A percentile compares a stretch with the other conserved stretches of the same genome.
Conservation (phyloP, 2,888 invertebrate genomes). For the Cenopis cana region DNA sequence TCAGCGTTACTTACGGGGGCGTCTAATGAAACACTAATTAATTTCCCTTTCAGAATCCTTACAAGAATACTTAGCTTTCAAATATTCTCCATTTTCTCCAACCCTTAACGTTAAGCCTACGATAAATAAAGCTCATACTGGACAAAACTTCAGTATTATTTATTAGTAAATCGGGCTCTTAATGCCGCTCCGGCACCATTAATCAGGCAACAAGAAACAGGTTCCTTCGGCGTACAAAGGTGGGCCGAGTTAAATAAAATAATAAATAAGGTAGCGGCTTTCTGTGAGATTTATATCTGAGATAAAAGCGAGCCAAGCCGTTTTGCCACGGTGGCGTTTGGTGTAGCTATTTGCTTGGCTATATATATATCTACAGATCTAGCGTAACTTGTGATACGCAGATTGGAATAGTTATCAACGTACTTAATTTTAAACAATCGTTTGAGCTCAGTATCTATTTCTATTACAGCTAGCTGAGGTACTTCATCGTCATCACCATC, state of each 20-base stretch:
- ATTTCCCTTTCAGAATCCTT: constrained; percentile 9
- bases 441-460: too few relatives aligned
- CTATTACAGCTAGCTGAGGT: too few relatives aligned
- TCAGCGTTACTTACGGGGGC: constrained; percentile 20
- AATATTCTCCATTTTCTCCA: constrained; percentile 20
- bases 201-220: constrained; percentile 79
- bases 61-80: constrained; percentile 1
- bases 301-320: constrained; percentile 71
- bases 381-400: not conserved
- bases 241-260: constrained; percentile 79
- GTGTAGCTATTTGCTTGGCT: constrained; percentile 30
- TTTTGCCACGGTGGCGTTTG: constrained; percentile 37
- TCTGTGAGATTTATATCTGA: constrained; percentile 82
- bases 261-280: constrained; percentile 80
- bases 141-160: constrained; percentile 65
- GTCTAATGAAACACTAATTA: constrained; percentile 33
- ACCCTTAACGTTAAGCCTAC: constrained; percentile 51
- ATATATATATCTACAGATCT: constrained; percentile 5
- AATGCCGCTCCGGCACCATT: constrained; percentile 73
- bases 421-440: not conserved
- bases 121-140: constrained; percentile 78
- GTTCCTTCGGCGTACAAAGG: constrained; percentile 79
- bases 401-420: not conserved
- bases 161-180: constrained; percentile 74
- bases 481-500: too few relatives aligned